phyloP scores from a whole-genome alignment of 2,888 invertebrate genomes.

The Drosophila mimetica region DNA sequence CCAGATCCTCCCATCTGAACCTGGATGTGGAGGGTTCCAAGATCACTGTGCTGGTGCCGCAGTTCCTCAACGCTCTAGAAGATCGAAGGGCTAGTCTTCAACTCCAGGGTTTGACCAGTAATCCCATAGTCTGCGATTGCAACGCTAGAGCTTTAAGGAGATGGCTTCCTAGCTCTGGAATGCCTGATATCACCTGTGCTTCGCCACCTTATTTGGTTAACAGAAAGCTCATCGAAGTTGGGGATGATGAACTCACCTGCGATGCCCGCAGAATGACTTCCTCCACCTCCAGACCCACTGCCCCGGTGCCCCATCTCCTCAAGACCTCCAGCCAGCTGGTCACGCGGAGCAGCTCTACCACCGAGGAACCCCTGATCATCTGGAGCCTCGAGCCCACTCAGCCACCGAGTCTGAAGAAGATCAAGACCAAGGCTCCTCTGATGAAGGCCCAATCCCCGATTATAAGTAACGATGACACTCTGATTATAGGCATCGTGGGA shows the following conservation, averaged over 20 bases:
- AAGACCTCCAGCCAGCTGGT: conserved; percentile 84
- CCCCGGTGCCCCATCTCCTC: conserved; percentile 60
- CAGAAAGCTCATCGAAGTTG: conserved; percentile 89
- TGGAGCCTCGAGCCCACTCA: conserved; percentile 93
- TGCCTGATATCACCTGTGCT: conserved; percentile 88
- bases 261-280: conserved; percentile 87
- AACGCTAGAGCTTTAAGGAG: conserved; percentile 91
- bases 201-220: conserved; percentile 90
- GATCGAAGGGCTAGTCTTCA: conserved; percentile 91
- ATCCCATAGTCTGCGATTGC: conserved; percentile 94
- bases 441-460: conserved; percentile 88
- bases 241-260: conserved; percentile 93
- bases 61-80: conserved; percentile 91
- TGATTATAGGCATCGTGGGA: conserved; percentile 97
- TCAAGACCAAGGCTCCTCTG: conserved; percentile 86
- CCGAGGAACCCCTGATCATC: conserved; percentile 93
- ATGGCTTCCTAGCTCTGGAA: conserved; percentile 89
- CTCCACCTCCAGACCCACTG: conserved; percentile 70
- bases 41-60: conserved; percentile 90
- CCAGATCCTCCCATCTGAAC: conserved; percentile 91
- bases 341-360: conserved; percentile 85
- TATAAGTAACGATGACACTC: conserved; percentile 93
- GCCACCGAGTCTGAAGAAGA: conserved; percentile 86
- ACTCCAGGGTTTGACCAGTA: conserved; percentile 90
- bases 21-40: conserved; percentile 92